Evolutionary conservation across 2,113 vertebrate genomes (phyloP), one percentile per base, ranked within the genome.

Genomic region (Baryphthengus martii): DNA sequence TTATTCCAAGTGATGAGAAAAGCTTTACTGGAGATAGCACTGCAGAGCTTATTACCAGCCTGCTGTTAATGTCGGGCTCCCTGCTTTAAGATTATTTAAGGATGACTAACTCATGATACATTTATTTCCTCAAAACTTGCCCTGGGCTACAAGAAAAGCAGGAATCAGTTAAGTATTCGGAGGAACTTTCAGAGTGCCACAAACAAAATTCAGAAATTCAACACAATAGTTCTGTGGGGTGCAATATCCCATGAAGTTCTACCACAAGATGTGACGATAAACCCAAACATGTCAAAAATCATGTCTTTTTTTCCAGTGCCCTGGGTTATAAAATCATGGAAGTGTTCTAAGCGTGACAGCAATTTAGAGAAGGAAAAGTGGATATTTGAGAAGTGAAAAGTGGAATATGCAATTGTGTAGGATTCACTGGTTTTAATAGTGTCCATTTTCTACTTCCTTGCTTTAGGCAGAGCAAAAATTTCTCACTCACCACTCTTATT

Each of bases 1-100:
- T 72, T 66, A 58, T 90, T 75, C 70, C 58, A 56, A 92, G 73
- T 42, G 56, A 92, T 1, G 52, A 81, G 77, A 65, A 87, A 75
- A 86, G 75, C 75, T 28, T 23, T 85, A 37, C n/a, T 84, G 70
- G 70, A 88, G 52, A 91, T 39, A 83, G 35, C 75, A 71, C 20
- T 74, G 82, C 79, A 72, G 40, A 92, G 52, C 14, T 93, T 72
- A 84, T 87, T 92, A 87, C 61, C 76, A 90, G 85, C n/a, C 83
- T 95, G 83, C 82, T 90, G 52, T 14, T 80, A 93, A 90, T 71
- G 76, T 25, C 79, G 80, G 66, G 58, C 53, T 91, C 59, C 49
- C 66, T 76, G 94, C 66, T 91, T 81, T 58, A 91, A 86, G 49
- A 94, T 95, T 90, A 93, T 89, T 95, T 95, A 92, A 87, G 86